Percentiles rank a stretch among this genome's conserved stretches.
phyloP scores from a whole-genome alignment of 2,888 invertebrate genomes.

The Emmelina monodactyla region DNA sequence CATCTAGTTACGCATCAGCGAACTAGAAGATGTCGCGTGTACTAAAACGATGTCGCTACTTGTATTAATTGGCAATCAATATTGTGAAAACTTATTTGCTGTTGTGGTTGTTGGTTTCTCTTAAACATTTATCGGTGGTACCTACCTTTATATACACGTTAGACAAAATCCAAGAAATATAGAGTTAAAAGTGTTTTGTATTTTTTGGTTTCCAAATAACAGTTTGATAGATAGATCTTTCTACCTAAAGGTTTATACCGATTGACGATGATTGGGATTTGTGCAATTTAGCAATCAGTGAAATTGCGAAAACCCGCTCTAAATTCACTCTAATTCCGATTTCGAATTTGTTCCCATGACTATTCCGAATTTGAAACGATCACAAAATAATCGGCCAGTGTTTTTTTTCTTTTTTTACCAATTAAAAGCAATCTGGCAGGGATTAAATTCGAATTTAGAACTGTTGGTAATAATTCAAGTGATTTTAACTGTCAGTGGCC shows the following conservation, averaged over 20 bases:
- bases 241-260: background rate
- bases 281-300: slow-evolving; percentile 62
- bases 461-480: slow-evolving; percentile 43
- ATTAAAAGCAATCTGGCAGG: slow-evolving; percentile 42
- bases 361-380: slow-evolving; percentile 37
- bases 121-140: too few relatives aligned
- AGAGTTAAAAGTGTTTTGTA: too few relatives aligned
- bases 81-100: too few relatives aligned
- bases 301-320: slow-evolving; percentile 50
- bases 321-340: slow-evolving; percentile 51
- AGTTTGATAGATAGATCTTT: too few relatives aligned
- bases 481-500: slow-evolving; percentile 35
- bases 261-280: slow-evolving; percentile 45
- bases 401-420: slow-evolving; percentile 35
- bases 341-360: slow-evolving; percentile 51
- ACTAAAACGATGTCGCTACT: slow-evolving; percentile 56
- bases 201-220: too few relatives aligned
- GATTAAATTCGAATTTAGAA: slow-evolving; percentile 44
- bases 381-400: slow-evolving; percentile 27
- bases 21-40: slow-evolving; percentile 47
- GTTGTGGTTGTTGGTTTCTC: too few relatives aligned
- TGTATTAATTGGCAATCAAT: too few relatives aligned
- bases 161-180: too few relatives aligned
- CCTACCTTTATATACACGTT: too few relatives aligned
- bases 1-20: slow-evolving; percentile 34